phyloP scores from a whole-genome alignment of 92 coral and sea anemone species.

The Palythoa caribaeorum region DNA sequence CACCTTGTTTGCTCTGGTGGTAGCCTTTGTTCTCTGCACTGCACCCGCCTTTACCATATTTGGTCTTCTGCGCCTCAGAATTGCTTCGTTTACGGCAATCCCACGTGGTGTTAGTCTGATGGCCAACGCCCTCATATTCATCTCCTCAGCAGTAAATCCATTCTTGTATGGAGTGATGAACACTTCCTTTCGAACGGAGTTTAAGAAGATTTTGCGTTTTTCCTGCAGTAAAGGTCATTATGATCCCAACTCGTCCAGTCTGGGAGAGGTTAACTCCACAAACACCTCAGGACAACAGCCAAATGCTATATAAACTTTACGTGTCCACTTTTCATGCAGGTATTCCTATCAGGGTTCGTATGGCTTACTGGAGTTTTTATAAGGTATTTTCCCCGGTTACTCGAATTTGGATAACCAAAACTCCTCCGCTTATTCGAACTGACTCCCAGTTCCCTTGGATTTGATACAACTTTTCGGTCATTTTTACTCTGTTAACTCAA shows the following conservation, averaged over 20 bases:
- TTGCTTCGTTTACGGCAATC: conserved; percentile 33
- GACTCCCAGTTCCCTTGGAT: no score
- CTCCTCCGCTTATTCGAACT: no score
- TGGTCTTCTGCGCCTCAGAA: conserved; percentile 33
- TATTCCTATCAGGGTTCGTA: no score
- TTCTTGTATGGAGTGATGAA: conserved; percentile 46
- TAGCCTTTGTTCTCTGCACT: conserved; percentile 46
- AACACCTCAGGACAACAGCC: background rate
- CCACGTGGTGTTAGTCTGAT: conserved; percentile 48
- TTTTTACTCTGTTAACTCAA: no score
- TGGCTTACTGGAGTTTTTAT: no score
- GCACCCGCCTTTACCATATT: conserved; percentile 45
- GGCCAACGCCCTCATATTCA: conserved; percentile 46
- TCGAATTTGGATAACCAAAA: no score
- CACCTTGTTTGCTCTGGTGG: conserved; percentile 37
- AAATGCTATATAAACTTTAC: background rate
- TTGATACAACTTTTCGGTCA: no score
- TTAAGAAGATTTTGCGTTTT: conserved; percentile 28
- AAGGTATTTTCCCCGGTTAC: no score
- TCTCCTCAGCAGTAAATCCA: conserved; percentile 43
- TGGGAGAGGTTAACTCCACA: background rate
- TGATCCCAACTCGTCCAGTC: conserved; percentile 28
- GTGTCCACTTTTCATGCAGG: no score
- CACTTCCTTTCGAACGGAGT: conserved; percentile 40
- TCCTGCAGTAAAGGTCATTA: conserved; percentile 21